Evolutionary conservation across 2,113 vertebrate species (phyloP).

Genomic region (Progne subis): DNA sequence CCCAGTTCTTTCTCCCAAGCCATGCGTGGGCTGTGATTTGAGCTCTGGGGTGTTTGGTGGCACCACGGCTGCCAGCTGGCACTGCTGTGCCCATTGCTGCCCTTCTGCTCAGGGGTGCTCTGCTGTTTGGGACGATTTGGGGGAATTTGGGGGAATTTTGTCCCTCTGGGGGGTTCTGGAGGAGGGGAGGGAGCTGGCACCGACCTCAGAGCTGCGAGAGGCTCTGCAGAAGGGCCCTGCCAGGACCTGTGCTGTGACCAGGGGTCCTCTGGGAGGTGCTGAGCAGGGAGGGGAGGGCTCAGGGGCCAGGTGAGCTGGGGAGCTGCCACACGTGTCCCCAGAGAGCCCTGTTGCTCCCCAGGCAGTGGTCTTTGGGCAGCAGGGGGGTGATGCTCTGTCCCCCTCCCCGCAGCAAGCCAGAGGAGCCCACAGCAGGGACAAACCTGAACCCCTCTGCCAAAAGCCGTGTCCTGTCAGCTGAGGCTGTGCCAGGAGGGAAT

Average conservation of each 20-base stretch:
- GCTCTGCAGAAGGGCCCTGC: neutral
- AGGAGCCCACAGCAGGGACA: neutral
- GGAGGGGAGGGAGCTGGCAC: neutral
- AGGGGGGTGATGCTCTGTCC: neutral
- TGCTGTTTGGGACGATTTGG: neutral
- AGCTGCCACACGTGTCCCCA: rapidly evolving
- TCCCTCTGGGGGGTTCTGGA: neutral
- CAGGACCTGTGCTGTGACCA: neutral
- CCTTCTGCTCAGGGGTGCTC: neutral
- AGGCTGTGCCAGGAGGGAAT: neutral
- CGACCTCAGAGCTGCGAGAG: neutral
- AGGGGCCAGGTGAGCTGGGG: neutral
- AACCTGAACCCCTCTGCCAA: neutral
- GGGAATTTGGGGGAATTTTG: neutral
- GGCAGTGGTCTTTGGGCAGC: rapidly evolving
- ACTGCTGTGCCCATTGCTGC: neutral
- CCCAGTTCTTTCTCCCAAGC: rapidly evolving
- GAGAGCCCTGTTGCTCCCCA: neutral
- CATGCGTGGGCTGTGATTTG: rapidly evolving
- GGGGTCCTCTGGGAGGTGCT: neutral
- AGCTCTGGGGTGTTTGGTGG: neutral
- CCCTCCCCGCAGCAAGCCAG: rapidly evolving
- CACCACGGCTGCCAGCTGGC: neutral
- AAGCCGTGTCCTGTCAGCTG: neutral
- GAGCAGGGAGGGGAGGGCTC: neutral